Evolutionary conservation across 2,888 invertebrate genomes (phyloP), one percentile per base, ranked within the genome.

Genomic region (Agonopterix subpropinquella): DNA sequence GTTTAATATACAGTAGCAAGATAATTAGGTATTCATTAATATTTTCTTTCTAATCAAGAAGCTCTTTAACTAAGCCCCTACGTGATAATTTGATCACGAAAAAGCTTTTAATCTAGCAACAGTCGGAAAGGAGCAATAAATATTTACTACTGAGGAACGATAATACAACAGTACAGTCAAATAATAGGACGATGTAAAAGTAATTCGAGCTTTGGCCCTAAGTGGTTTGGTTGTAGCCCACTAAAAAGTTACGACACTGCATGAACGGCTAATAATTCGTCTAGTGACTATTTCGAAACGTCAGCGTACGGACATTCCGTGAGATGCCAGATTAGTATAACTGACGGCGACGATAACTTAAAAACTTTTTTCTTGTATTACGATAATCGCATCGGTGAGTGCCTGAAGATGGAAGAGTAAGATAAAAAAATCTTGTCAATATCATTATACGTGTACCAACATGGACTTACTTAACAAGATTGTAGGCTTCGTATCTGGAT

Each of bases 341-440:
- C 68, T 74, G 77, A 77, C 82, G 75, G 73, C 64, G 57, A 62
- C 72, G 72, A 80, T 81, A 81, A 75, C 56, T 80, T 79, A 71
- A 72, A 67, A 77, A 73, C 73, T 78, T 75, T 80, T 81, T 78
- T 76, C 75, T 69, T 73, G 72, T 73, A 74, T 62, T 58, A 65
- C 67, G 67, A 77, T 82, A 79, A 81, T 80, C 76, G 70, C 70
- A 69, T 55, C 64, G 52, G 55, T 49, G 66, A 62, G 62, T 67
- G 53, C 49, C 60, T 61, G 52, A 53, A 73, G 83, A 86, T 83
- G 74, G 67, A 67, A 72, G 63, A 59, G 66, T 52, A 54, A 55
- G 82, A 85, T 84, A 81, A 79, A 77, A 73, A 74, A 69, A 69
- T 64, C 77, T 73, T 79, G 77, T 86, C 81, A 77, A 81, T 80